Evolutionary conservation across 2,888 invertebrate species (phyloP).

Genomic region (Phyllotreta cruciferae): DNA sequence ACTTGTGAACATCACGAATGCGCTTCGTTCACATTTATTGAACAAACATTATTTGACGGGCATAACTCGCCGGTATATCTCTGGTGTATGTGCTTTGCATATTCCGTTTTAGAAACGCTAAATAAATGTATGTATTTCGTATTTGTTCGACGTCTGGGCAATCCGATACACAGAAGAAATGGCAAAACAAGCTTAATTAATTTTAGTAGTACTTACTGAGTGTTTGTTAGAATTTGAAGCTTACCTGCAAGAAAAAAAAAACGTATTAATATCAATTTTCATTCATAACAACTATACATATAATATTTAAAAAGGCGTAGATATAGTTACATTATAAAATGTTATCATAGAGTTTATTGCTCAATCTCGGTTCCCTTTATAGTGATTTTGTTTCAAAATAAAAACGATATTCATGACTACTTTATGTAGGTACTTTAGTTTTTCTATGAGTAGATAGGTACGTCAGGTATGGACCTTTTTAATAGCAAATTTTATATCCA

Average conservation of each 20-base stretch:
- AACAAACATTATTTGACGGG: slow-evolving; percentile 27
- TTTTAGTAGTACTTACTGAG: no score
- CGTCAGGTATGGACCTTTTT: slow-evolving; percentile 12
- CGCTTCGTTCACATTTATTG: slow-evolving; percentile 27
- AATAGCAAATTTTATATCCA: slow-evolving; percentile 21
- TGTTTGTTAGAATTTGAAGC: no score
- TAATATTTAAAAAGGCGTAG: no score
- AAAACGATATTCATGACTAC: slow-evolving; percentile 18
- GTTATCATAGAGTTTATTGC: slow-evolving; percentile 7
- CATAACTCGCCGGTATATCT: background rate
- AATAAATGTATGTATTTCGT: slow-evolving; percentile 1
- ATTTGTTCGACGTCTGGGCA: background rate
- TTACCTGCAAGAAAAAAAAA: no score
- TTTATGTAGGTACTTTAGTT: slow-evolving; percentile 14
- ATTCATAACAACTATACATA: no score
- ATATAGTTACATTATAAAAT: slow-evolving; percentile 1
- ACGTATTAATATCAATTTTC: no score
- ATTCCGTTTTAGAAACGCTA: slow-evolving; percentile 13
- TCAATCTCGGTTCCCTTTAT: slow-evolving; percentile 20
- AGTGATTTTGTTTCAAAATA: slow-evolving; percentile 3
- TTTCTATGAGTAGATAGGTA: slow-evolving; percentile 6
- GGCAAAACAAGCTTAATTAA: no score
- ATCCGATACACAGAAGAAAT: background rate
- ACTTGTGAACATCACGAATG: slow-evolving; percentile 23
- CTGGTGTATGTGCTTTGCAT: slow-evolving; percentile 9